A percentile compares a stretch with the other conserved stretches of the same genome.
phyloP scores from a whole-genome alignment of 2,113 vertebrate species.

The Rhea pennata region DNA sequence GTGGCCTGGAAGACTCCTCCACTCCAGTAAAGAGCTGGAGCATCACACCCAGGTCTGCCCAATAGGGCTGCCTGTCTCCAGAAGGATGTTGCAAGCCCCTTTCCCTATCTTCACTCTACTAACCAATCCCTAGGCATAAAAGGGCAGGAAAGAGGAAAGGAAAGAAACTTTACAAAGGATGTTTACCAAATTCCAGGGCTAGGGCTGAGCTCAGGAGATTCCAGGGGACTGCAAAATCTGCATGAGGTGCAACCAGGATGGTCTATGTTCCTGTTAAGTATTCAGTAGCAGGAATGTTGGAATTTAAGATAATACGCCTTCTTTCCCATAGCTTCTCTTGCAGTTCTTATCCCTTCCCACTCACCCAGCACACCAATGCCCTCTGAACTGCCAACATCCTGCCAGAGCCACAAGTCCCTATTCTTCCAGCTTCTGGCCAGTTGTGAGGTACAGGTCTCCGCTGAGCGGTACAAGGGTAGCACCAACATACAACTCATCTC shows the following conservation, averaged over 20 bases:
- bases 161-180: constrained; percentile 37
- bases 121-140: not conserved
- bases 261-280: constrained; percentile 33
- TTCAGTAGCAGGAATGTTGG: constrained; percentile 41
- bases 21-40: constrained; percentile 31
- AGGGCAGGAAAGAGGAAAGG: constrained; percentile 28
- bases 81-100: constrained; percentile 20
- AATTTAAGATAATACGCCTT: constrained; percentile 34
- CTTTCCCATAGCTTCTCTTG: constrained; percentile 17
- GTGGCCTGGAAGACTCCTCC: constrained; percentile 51
- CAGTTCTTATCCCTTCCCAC: not conserved
- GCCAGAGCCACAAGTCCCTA: constrained; percentile 21
- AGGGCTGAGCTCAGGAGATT: constrained; percentile 33
- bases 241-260: not conserved
- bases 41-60: constrained; percentile 12
- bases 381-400: constrained; percentile 20
- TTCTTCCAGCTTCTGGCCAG: constrained; percentile 73
- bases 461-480: constrained; percentile 76
- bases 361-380: not conserved
- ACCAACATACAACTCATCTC: constrained; percentile 68
- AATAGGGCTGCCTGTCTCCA: constrained; percentile 1
- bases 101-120: not conserved
- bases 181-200: constrained; percentile 2
- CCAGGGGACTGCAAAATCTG: constrained; percentile 38
- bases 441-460: constrained; percentile 79